Base-by-base conservation (phyloP, 2,888 invertebrate species). In the Lasiommata megera region DNA sequence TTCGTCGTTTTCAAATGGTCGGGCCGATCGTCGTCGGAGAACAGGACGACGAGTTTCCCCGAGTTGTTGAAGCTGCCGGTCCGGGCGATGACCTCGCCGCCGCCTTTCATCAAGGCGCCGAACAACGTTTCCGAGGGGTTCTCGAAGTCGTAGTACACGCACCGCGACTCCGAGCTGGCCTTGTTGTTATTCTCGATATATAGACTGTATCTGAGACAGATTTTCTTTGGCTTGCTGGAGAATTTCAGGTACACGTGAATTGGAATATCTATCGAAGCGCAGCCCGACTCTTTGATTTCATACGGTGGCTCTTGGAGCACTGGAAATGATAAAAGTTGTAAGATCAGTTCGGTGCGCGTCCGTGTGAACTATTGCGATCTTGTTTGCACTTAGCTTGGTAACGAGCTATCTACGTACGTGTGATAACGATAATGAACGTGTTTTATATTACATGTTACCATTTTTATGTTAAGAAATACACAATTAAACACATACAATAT, bases 281-380 rank as follows among this genome's bases (percentile, higher is more conserved):
- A 84, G 47, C 89, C 89, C 34, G 90, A 88, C 73, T 90, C 90
- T 76, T 88, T 85, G 67, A 90, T 88, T 77, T 90, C 90, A 78
- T 89, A 90, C 63, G 90, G 90, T 69, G 90, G 89, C 78, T 88
- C 90, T 77, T 88, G 89, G 63, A 88, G 79, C 60, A 90, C 89
- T 90, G 86, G 56, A 82, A 82, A 50, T 18, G 12, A 52, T 59
- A 41, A 56, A 56, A 71, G 12, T 55, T 16, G 51, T 28, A 52
- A 59, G 62, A 56, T 61, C 28, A 63, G 50, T 62, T 56, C 7
- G 38, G 36, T 63, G 62, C 54, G 59, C 56, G 34, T 23, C 46
- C 50, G 57, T 59, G 59, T 63, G 60, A 71, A 73, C 68, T 72
- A 71, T 73, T 74, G 72, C 67, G 64, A 72, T 58, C 56, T 56